A percentile compares a stretch with the other conserved stretches of the same genome.
phyloP scores from a whole-genome alignment of 2,797 vertebrate species.

The Myripristis jacobus region DNA sequence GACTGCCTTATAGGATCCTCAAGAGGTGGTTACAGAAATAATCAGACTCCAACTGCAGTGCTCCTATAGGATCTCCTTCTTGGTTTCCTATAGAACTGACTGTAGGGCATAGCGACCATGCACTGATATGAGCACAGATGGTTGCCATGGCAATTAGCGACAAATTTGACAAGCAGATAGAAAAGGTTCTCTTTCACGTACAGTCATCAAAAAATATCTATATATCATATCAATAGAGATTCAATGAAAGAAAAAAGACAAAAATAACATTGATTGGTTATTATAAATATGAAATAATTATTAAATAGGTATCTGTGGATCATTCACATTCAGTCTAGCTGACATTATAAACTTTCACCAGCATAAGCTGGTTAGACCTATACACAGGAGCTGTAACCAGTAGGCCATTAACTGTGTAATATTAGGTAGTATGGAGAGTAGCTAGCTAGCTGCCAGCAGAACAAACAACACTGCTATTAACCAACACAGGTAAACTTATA shows the following conservation, averaged over 20 bases:
- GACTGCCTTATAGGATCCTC: conserved; percentile 14
- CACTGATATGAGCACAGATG: conserved; percentile 9
- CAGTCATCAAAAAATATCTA: conserved; percentile 56
- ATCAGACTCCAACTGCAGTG: neutral
- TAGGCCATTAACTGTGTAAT: conserved; percentile 3
- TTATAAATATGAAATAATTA: conserved; percentile 44
- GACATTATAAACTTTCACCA: conserved; percentile 26
- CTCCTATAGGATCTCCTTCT: neutral
- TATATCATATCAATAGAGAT: conserved; percentile 49
- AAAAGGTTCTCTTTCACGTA: conserved; percentile 42
- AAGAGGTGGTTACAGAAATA: conserved; percentile 3
- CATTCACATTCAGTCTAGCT: conserved; percentile 41
- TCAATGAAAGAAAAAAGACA: conserved; percentile 42
- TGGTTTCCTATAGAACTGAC: conserved; percentile 3
- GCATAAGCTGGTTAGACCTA: conserved; percentile 26
- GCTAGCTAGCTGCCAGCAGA: conserved; percentile 26
- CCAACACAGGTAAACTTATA: conserved; percentile 4
- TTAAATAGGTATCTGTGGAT: conserved; percentile 35
- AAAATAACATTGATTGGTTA: conserved; percentile 33
- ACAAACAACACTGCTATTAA: conserved; percentile 16
- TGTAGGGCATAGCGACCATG: neutral
- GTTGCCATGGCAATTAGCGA: conserved; percentile 32
- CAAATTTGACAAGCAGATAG: conserved; percentile 37
- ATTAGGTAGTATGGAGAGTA: conserved; percentile 47
- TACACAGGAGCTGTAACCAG: conserved; percentile 28